A percentile compares a stretch with the other conserved stretches of the same genome.
Conservation (phyloP, 2,113 vertebrate species). For the Catharus bicknelli region DNA sequence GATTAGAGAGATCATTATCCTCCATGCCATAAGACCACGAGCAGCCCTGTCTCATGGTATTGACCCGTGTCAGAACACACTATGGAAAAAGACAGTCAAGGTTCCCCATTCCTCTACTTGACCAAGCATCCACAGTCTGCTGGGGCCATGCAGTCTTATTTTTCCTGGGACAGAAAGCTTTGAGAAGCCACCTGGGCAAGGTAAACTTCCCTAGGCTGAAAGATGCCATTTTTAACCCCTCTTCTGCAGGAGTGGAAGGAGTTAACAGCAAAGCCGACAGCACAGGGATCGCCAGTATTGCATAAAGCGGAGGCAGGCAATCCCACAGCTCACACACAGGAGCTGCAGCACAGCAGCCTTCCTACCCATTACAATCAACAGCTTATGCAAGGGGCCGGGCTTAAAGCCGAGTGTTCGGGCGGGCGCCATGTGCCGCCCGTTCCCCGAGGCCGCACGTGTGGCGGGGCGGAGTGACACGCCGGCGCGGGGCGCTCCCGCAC, state of each 20-base stretch:
- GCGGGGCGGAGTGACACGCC: conserved; percentile 57
- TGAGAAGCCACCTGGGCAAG: background rate
- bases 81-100: fast-evolving
- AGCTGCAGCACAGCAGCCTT: background rate
- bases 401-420: background rate
- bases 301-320: conserved; percentile 22
- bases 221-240: background rate
- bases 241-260: background rate
- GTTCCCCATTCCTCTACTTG: background rate
- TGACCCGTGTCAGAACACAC: background rate
- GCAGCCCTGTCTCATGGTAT: background rate
- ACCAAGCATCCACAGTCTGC: background rate
- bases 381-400: conserved; percentile 68
- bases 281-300: background rate
- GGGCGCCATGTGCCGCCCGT: conserved; percentile 12
- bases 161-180: background rate
- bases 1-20: background rate
- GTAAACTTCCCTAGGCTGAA: background rate
- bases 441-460: conserved; percentile 53
- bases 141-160: background rate
- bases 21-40: fast-evolving
- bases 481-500: conserved; percentile 4
- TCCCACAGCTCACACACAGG: background rate
- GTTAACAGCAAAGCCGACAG: conserved; percentile 20
- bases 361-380: conserved; percentile 19